Conservation (phyloP, 2,113 vertebrate genomes). For the Chaetorhynchus papuensis region DNA sequence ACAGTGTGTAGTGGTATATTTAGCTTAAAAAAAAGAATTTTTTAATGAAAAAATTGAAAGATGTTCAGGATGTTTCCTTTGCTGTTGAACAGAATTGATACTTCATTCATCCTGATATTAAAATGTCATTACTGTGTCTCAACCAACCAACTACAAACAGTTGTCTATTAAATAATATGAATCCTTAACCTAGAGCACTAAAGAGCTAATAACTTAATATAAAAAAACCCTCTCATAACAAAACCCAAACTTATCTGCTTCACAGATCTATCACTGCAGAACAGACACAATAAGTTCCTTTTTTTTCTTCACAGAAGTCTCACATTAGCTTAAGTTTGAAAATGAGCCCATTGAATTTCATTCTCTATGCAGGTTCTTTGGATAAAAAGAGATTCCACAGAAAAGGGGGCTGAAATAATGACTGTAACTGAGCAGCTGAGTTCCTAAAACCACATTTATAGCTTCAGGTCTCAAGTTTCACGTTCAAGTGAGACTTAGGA, state of each 20-base stretch:
- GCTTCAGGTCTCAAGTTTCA: background rate
- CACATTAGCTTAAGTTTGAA: background rate
- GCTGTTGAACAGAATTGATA: slow-evolving; percentile 13
- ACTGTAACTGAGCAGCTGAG: background rate
- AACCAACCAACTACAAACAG: background rate
- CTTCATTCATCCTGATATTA: background rate
- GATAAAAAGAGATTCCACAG: background rate
- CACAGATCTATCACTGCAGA: background rate
- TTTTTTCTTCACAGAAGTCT: background rate
- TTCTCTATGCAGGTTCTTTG: background rate
- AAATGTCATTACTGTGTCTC: background rate
- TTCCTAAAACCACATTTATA: background rate
- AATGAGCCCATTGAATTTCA: background rate
- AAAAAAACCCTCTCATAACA: background rate
- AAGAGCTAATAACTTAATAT: background rate
- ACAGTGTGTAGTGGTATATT: background rate
- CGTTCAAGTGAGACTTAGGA: background rate
- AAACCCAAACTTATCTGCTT: background rate
- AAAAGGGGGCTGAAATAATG: background rate
- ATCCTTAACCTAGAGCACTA: background rate
- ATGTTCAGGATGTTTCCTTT: background rate
- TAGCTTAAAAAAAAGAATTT: background rate
- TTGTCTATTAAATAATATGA: background rate
- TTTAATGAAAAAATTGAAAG: background rate
- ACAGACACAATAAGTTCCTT: background rate